These are phyloP conservation scores for Drosophila chauvacae DNA, from an alignment of 1,140 invertebrate genomes.

Conservation along the genomic window DNA sequence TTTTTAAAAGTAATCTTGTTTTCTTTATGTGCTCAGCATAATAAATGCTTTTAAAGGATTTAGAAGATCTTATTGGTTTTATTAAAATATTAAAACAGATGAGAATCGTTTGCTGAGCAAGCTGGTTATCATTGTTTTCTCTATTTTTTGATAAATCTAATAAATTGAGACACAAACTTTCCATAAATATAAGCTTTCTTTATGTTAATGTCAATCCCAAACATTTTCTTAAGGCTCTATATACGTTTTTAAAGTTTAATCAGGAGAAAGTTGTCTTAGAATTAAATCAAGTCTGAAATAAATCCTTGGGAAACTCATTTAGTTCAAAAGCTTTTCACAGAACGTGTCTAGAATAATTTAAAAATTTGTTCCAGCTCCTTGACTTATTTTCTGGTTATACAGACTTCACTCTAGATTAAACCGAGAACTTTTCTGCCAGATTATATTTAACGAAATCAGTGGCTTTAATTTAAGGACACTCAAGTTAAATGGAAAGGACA, in stretches of 20 bases:
- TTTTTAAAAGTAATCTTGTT: neutral
- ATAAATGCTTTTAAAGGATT: no score
- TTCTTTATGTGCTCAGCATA: neutral
- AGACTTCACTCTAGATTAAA: neutral
- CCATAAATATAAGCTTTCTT: no score
- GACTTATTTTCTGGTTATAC: neutral
- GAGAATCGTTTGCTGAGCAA: no score
- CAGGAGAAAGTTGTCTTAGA: neutral
- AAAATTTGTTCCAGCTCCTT: neutral
- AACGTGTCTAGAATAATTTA: constrained; percentile 1
- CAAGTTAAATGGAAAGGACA: neutral
- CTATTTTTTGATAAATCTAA: no score
- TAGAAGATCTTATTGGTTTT: neutral
- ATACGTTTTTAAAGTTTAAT: neutral
- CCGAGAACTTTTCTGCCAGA: neutral
- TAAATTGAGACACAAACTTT: no score
- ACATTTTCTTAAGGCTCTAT: no score
- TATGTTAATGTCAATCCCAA: no score
- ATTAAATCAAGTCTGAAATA: neutral
- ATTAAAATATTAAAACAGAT: neutral
- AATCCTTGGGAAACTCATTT: neutral
- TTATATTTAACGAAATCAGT: neutral
- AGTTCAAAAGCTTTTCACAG: neutral
- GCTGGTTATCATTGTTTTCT: no score
- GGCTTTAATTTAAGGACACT: neutral